Conservation (phyloP, 2,888 invertebrate genomes). For the Acanthosoma haemorrhoidale region DNA sequence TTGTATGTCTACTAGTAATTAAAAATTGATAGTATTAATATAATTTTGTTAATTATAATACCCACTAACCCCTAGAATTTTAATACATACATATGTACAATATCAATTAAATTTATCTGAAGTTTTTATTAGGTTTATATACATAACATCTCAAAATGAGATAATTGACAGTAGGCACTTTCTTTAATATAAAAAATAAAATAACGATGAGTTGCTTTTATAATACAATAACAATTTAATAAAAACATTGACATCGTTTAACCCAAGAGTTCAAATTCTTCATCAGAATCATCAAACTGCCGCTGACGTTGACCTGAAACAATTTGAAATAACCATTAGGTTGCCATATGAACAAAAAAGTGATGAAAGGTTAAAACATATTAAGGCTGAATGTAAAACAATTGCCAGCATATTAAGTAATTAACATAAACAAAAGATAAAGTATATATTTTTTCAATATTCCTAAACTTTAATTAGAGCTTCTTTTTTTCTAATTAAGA, state of each 20-base stretch:
- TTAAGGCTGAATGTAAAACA: too few species aligned
- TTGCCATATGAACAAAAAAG: too few species aligned
- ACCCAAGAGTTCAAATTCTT: conserved; percentile 77
- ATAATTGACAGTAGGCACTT: conserved; percentile 10
- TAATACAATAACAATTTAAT: not conserved
- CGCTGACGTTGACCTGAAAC: conserved; percentile 32
- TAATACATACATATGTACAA: conserved; percentile 2
- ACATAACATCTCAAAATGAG: conserved; percentile 7
- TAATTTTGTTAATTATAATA: not conserved
- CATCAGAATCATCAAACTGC: conserved; percentile 63
- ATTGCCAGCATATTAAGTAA: too few species aligned
- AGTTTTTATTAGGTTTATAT: too few species aligned
- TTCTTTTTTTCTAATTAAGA: too few species aligned
- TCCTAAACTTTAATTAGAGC: too few species aligned
- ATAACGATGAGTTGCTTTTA: not conserved
- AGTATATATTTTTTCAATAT: too few species aligned
- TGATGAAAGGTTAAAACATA: too few species aligned
- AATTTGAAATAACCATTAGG: not conserved
- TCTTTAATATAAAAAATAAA: not conserved
- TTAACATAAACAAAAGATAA: too few species aligned
- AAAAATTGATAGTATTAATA: conserved; percentile 1
- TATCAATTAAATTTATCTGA: not conserved
- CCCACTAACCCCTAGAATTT: not conserved
- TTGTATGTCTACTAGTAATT: not conserved
- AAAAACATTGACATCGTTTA: too few species aligned